phyloP scores from a whole-genome alignment of 2,888 invertebrate species.

The Synergus itoensis region DNA sequence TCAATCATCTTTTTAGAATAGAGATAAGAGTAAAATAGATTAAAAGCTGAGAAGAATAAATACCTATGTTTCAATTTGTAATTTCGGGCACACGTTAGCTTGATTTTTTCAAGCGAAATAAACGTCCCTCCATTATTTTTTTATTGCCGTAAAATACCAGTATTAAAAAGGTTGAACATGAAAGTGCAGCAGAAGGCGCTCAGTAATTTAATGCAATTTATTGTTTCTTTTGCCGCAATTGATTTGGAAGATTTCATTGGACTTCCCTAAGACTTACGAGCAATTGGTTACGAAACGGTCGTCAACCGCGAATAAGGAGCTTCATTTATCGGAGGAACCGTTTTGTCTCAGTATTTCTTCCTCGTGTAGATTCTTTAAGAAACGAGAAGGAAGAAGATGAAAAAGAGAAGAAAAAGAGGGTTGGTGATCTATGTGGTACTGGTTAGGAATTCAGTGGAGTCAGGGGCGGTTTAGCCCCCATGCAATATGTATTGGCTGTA shows the following conservation, averaged over 20 bases:
- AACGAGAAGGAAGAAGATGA: not conserved
- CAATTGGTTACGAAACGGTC: constrained; percentile 15
- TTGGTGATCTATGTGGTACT: constrained; percentile 31
- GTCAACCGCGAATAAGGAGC: not conserved
- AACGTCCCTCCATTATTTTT: not conserved
- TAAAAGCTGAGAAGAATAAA: no score
- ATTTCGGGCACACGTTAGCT: not conserved
- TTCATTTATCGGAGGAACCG: constrained; percentile 17
- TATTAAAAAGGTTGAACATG: not conserved
- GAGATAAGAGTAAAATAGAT: no score
- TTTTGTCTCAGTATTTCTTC: constrained; percentile 37
- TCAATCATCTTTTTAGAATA: no score
- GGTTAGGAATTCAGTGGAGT: constrained; percentile 34
- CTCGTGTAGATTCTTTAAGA: constrained; percentile 33
- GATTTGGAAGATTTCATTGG: constrained; percentile 18
- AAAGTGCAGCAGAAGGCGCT: not conserved
- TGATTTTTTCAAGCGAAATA: not conserved
- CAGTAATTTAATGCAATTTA: constrained; percentile 26
- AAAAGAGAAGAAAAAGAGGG: not conserved
- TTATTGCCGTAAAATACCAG: not conserved
- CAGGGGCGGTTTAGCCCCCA: constrained; percentile 22
- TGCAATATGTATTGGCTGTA: constrained; percentile 40
- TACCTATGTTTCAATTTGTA: not conserved
- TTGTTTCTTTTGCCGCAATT: constrained; percentile 21
- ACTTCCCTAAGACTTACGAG: not conserved